These are phyloP conservation scores for Yponomeuta cagnagella DNA, from an alignment of 2,888 invertebrate species.

Conservation along the genomic window DNA sequence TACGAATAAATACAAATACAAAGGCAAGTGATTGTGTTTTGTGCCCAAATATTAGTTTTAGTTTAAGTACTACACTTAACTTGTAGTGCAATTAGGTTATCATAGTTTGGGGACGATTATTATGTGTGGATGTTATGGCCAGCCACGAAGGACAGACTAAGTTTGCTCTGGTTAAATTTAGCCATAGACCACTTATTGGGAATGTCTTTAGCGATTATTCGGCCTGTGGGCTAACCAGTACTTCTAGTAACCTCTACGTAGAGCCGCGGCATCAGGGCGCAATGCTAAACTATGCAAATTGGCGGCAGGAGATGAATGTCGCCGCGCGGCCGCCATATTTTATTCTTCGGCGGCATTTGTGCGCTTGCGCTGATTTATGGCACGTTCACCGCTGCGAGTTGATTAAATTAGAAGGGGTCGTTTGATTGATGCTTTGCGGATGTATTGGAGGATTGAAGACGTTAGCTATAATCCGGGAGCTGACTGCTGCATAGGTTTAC, in stretches of 20 bases:
- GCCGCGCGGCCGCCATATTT: constrained; percentile 36
- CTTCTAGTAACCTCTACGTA: neutral
- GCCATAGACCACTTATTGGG: no score
- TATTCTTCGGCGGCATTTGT: constrained; percentile 24
- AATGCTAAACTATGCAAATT: constrained; percentile 43
- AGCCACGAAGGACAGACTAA: no score
- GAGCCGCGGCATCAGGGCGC: constrained; percentile 19
- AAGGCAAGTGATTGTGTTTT: no score
- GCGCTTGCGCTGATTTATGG: constrained; percentile 32
- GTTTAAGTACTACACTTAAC: no score
- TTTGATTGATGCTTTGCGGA: constrained; percentile 19
- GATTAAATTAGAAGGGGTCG: constrained; percentile 38
- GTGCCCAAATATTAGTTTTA: no score
- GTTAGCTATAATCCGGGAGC: neutral
- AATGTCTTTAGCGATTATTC: no score
- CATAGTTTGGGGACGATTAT: no score
- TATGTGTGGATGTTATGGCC: no score
- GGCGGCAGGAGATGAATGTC: constrained; percentile 47
- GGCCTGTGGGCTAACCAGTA: neutral
- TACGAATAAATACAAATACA: no score
- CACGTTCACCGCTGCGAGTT: constrained; percentile 29
- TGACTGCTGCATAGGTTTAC: neutral
- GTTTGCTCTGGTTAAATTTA: no score
- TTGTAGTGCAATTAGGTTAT: no score
- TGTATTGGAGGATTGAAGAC: neutral